phyloP scores from a whole-genome alignment of 2,113 vertebrate species.

The Microtus oregoni region DNA sequence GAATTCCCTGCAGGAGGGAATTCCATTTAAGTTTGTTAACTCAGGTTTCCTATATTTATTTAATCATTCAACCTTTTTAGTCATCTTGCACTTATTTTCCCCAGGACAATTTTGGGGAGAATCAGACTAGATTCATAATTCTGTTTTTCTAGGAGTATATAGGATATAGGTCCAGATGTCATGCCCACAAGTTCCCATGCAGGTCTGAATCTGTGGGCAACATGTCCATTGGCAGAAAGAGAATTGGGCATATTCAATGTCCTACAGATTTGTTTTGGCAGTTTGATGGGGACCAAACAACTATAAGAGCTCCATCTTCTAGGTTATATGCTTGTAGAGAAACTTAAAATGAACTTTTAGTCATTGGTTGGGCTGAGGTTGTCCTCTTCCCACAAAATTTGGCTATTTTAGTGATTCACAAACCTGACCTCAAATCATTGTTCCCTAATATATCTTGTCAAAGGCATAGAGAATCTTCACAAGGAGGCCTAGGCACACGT shows the following conservation, averaged over 20 bases:
- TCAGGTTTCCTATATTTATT: neutral
- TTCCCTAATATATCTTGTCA: neutral
- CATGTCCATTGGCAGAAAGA: neutral
- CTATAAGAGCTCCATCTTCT: neutral
- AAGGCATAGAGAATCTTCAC: neutral
- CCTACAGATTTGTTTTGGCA: neutral
- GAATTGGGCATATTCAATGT: neutral
- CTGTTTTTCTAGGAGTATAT: neutral
- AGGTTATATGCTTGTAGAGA: neutral
- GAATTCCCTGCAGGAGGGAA: neutral
- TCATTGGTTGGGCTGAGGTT: neutral
- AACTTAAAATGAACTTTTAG: constrained; percentile 28
- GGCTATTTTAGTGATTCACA: neutral
- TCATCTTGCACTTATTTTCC: neutral
- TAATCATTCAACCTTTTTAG: neutral
- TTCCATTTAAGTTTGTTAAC: neutral
- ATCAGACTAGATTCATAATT: neutral
- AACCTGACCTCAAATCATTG: neutral
- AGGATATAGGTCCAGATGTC: neutral
- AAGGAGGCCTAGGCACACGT: neutral
- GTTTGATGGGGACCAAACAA: neutral
- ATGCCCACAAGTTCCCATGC: neutral
- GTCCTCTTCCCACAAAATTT: neutral
- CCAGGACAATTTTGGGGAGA: neutral
- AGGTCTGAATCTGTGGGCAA: neutral